These are phyloP conservation scores for Beroe ovata DNA, from an alignment of 37 sponge, comb jelly and placozoan species.

Conservation along the genomic window DNA sequence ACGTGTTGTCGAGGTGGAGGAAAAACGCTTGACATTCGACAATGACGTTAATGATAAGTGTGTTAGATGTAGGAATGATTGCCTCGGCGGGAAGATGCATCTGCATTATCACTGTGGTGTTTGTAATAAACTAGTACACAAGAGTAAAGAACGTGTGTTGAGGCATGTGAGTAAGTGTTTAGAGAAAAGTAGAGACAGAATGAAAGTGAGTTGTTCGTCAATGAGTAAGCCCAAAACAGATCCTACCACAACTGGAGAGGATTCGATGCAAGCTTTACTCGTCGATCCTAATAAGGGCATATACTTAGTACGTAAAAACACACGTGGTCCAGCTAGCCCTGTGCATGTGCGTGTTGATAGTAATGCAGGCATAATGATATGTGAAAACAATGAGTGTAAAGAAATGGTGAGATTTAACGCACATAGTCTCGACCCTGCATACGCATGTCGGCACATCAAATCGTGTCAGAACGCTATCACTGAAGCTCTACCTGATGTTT, in stretches of 20 bases:
- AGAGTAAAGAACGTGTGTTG: neutral
- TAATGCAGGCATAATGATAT: neutral
- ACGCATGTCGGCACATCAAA: neutral
- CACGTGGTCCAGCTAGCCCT: conserved; percentile 1
- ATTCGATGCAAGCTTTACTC: neutral
- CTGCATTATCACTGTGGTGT: neutral
- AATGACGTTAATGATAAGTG: neutral
- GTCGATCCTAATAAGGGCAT: neutral
- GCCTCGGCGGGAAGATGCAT: neutral
- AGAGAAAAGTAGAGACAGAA: neutral
- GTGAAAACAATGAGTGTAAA: neutral
- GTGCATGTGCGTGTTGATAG: neutral
- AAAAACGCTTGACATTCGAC: too few relatives aligned
- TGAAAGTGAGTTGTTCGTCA: neutral
- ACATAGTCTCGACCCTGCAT: neutral
- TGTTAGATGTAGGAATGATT: neutral
- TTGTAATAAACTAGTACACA: neutral
- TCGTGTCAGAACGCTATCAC: neutral
- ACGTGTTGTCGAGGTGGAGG: too few relatives aligned
- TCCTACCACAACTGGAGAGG: neutral
- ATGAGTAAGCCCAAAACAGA: neutral
- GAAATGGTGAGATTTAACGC: neutral
- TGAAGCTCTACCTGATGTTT: neutral
- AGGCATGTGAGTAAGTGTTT: neutral
- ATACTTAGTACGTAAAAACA: neutral